Evolutionary conservation across 2,113 vertebrate genomes (phyloP).

Genomic region (Girardinichthys multiradiatus): DNA sequence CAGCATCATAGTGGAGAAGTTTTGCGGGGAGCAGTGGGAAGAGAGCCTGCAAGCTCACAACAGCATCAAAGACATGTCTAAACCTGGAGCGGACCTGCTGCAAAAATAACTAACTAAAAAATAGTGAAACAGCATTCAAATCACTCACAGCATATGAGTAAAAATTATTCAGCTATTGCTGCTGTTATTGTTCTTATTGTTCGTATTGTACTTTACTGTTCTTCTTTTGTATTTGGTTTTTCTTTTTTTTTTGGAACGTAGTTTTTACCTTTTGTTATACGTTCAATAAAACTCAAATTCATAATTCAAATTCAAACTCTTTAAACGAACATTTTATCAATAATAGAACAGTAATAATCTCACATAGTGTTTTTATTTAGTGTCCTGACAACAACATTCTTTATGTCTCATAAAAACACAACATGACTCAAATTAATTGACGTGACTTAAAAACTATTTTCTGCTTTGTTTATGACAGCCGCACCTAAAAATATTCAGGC

Average conservation of each 20-base stretch:
- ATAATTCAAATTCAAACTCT: too few relatives aligned
- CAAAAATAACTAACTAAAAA: constrained; percentile 21
- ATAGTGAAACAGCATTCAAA: neutral
- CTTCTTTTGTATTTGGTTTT: too few relatives aligned
- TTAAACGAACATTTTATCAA: constrained; percentile 22
- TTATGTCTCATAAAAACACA: neutral
- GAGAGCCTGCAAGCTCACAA: constrained; percentile 87
- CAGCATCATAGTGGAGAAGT: constrained; percentile 84
- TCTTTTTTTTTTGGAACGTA: too few relatives aligned
- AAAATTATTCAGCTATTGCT: too few relatives aligned
- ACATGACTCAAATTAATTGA: neutral
- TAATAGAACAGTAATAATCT: neutral
- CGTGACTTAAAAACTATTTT: neutral
- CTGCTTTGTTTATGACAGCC: constrained; percentile 7
- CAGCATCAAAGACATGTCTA: constrained; percentile 89
- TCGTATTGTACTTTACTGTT: too few relatives aligned
- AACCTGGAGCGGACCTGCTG: constrained; percentile 44
- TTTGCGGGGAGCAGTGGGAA: constrained; percentile 93
- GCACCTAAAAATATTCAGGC: neutral
- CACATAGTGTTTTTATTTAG: constrained; percentile 24
- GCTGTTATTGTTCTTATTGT: too few relatives aligned
- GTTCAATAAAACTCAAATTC: too few relatives aligned
- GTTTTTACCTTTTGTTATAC: too few relatives aligned
- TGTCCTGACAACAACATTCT: constrained; percentile 33
- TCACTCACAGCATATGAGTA: too few relatives aligned